Evolutionary conservation across 2,888 invertebrate species (phyloP), one percentile per base, ranked within the genome.

Genomic region (Glyphotaelius pellucidus): DNA sequence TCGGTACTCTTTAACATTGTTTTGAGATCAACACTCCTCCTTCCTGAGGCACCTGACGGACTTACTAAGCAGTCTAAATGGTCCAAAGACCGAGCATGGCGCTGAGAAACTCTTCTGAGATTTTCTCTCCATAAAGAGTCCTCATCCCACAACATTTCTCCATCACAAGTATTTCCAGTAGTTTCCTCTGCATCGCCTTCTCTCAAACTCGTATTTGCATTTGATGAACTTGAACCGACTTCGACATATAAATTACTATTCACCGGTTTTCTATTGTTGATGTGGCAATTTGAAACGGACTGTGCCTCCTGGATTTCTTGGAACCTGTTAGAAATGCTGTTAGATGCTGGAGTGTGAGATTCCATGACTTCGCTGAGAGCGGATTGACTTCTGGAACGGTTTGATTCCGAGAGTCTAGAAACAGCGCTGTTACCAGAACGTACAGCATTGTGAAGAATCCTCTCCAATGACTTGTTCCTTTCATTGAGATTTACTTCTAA

Each of bases 41-140:
- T 92, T 32, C 93, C 93, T 25, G 94, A 92, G n/a, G 90, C 42
- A 42, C 87, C 90, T 25, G 90, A 80, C 52, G 89, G 93, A 91
- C 93, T 94, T 38, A 80, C 90, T 38, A 96, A 95, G 92, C 95
- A 96, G 94, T 98, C 98, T 91, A 98, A 96, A 95, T 98, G 98
- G 94, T 98, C 98, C 95, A 98, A 96, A 0, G 98, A 98, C 90
- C 98, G 96, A 0, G 98, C 98, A 94, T 98, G 98, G 80, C 98
- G 96, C 94, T 98, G 97, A 93, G 98, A 98, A 0, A 98, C 98
- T 93, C 97, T 96, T 93, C 98, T 96, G 89, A 98, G 95, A 94
- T 98, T 98, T 94, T 98, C 98, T 91, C 97, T 96, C 98, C 98
- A 98, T 52, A 98, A 95, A 12, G 97, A 95, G 95, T 98, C 98